These are phyloP conservation scores for Holacanthella duospinosa DNA, from an alignment of 2,888 invertebrate species.

Conservation along the genomic window DNA sequence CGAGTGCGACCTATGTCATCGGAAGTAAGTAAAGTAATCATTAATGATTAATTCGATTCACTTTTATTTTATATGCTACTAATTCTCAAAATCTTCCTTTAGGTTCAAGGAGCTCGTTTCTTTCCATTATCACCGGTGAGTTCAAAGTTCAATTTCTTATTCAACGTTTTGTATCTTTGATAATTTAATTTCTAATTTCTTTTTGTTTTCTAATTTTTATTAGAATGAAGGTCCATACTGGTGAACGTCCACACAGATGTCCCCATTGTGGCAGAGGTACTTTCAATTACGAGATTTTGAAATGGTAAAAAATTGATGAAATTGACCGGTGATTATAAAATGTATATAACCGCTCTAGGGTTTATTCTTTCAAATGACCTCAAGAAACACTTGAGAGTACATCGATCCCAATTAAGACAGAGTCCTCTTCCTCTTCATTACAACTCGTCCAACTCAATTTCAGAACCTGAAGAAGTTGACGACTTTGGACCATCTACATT, in stretches of 20 bases:
- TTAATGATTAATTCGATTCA: background rate
- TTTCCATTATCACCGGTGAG: slow-evolving; percentile 34
- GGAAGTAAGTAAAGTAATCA: slow-evolving; percentile 9
- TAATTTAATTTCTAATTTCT: background rate
- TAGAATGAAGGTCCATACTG: slow-evolving; percentile 37
- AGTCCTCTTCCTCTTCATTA: no score
- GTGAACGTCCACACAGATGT: slow-evolving; percentile 35
- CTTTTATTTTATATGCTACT: background rate
- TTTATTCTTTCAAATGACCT: slow-evolving; percentile 35
- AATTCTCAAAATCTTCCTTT: background rate
- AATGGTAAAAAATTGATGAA: no score
- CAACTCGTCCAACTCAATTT: background rate
- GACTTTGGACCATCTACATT: no score
- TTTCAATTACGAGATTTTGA: no score
- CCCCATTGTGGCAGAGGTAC: slow-evolving; percentile 10
- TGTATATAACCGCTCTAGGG: no score
- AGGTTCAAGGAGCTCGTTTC: slow-evolving; percentile 36
- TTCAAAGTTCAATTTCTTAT: background rate
- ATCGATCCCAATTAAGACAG: no score
- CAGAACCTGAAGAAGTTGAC: background rate
- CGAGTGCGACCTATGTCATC: slow-evolving; percentile 25
- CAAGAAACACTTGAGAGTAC: slow-evolving; percentile 34
- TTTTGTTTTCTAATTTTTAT: slow-evolving; percentile 8
- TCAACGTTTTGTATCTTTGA: no score
- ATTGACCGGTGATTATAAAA: no score